Base-by-base conservation (phyloP, 1,140 invertebrate genomes). In the Danaus plexippus region DNA sequence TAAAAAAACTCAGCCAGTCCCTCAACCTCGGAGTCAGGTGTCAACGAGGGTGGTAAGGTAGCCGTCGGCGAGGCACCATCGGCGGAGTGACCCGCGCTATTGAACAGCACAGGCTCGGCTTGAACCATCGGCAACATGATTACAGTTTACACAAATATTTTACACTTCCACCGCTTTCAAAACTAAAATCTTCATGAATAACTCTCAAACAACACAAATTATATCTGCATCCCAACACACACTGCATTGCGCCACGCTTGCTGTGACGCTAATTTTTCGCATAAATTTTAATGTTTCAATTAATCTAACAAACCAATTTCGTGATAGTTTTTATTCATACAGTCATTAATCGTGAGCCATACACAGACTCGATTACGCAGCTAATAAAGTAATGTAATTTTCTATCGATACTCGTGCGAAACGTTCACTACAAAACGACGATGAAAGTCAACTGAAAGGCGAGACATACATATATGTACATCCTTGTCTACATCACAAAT, bases 401-500 rank as follows among this genome's bases (percentile, higher is more conserved):
- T 69, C 71, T 83, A 76, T 81, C 73, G 68, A 83, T 73, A 77
- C 74, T 74, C 75, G 76, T 78, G 77, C 80, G 74, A 84, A 84
- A 82, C 83, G 83, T 84, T 86, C 79, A 69, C 83, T 77, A 77
- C 80, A 77, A 84, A 83, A 84, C 80, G 78, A 77, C 75, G 83
- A 84, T 81, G 79, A 86, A 86, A 86, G 83, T 86, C 83, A 84
- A 86, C 83, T 86, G 83, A 82, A 82, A 84, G 80, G 80, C 80
- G 83, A 85, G 80, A 84, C 76, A 73, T 80, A 82, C 72, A 78
- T 82, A 86, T 86, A 82, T 74, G 77, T 77, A 80, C 73, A 80
- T 84, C 80, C 79, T 80, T 84, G 80, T 86, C 80, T 69, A 72
- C 80, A 79, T 78, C 70, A 78, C 80, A 80, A 80, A 77, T 83